phyloP scores from a whole-genome alignment of 2,113 vertebrate genomes.

The Neodon shergylaensis region DNA sequence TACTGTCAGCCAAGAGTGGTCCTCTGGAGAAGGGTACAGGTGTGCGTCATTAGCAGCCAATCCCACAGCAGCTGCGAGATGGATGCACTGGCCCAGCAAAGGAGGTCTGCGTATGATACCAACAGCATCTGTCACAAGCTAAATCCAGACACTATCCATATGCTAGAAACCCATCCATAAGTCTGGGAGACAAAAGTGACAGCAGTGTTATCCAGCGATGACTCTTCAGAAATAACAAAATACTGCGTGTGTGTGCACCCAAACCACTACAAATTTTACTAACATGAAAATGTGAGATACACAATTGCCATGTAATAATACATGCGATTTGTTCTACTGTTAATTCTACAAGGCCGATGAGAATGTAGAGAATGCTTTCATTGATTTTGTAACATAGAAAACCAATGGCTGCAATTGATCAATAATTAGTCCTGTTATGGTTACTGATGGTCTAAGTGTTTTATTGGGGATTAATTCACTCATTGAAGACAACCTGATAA shows the following conservation, averaged over 20 bases:
- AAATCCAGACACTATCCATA: slow-evolving; percentile 64
- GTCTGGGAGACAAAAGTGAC: slow-evolving; percentile 16
- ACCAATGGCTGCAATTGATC: not conserved
- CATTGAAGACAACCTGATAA: not conserved
- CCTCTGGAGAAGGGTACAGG: slow-evolving; percentile 69
- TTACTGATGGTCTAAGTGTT: not conserved
- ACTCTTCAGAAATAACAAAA: slow-evolving; percentile 39
- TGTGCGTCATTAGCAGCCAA: slow-evolving; percentile 70
- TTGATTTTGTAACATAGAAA: not conserved
- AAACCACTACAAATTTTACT: not conserved
- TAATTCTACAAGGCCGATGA: not conserved
- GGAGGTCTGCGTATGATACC: slow-evolving; percentile 63
- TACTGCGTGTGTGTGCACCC: not conserved
- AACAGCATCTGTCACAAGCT: slow-evolving; percentile 56
- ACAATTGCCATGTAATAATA: not conserved
- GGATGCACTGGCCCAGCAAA: slow-evolving; percentile 67
- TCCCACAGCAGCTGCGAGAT: slow-evolving; percentile 70
- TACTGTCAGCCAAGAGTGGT: slow-evolving; percentile 65
- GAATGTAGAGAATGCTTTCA: not conserved
- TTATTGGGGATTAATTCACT: not conserved
- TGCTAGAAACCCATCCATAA: slow-evolving; percentile 46
- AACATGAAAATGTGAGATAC: not conserved
- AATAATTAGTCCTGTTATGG: not conserved
- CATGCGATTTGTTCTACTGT: not conserved
- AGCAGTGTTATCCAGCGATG: not conserved